phyloP scores from a whole-genome alignment of 2,113 vertebrate species.

The Poecile atricapillus region DNA sequence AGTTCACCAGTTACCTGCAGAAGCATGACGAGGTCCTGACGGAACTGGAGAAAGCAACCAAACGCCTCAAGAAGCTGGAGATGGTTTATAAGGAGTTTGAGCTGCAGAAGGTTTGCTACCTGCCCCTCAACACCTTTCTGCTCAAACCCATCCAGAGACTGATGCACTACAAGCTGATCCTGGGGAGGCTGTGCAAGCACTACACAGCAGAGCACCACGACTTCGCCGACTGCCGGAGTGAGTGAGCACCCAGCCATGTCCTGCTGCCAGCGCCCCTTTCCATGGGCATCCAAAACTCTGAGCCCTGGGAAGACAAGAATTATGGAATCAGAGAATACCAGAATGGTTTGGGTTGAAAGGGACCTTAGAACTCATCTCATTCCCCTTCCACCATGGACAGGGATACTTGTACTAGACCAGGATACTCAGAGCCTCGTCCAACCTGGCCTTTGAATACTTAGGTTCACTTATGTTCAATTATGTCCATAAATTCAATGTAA shows the following conservation, averaged over 20 bases:
- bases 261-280: not conserved
- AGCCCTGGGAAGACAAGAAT: too few species aligned
- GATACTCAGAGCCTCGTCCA: not conserved
- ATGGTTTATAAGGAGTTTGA: slow-evolving; percentile 90
- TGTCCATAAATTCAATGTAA: not conserved
- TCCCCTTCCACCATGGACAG: not conserved
- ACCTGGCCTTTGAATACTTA: not conserved
- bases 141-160: slow-evolving; percentile 94
- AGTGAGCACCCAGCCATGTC: not conserved
- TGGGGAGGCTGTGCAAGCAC: slow-evolving; percentile 85
- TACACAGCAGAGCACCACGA: slow-evolving; percentile 77
- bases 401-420: not conserved
- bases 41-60: slow-evolving; percentile 87
- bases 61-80: slow-evolving; percentile 84
- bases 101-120: slow-evolving; percentile 94
- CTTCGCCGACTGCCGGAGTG: slow-evolving; percentile 82
- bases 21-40: slow-evolving; percentile 86
- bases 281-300: rapidly evolving
- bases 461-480: not conserved
- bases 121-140: slow-evolving; percentile 91
- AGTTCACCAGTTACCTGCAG: slow-evolving; percentile 84
- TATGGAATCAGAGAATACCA: rapidly evolving
- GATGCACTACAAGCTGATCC: slow-evolving; percentile 90
- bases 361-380: not conserved
- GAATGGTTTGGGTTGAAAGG: not conserved